Conservation (phyloP, 30 jellyfish, hydroid and myxozoan genomes). For the Morbakka virulenta region DNA sequence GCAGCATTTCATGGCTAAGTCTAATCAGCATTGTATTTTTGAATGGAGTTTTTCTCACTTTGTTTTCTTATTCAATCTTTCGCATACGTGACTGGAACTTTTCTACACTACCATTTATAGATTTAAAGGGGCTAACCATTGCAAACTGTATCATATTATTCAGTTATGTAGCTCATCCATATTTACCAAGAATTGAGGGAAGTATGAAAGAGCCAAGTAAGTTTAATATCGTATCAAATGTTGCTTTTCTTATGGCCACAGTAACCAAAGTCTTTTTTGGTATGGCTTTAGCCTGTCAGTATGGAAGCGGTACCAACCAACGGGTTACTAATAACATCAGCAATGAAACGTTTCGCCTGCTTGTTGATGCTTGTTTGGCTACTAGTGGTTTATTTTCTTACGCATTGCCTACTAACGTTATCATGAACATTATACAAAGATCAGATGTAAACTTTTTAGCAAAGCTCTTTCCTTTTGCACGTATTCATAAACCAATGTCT, state of each 20-base stretch:
- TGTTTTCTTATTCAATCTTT: conserved; percentile 35
- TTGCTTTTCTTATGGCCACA: conserved; percentile 70
- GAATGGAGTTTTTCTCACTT: conserved; percentile 39
- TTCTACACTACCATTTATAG: conserved; percentile 39
- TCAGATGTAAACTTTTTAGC: conserved; percentile 50
- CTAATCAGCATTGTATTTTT: conserved; percentile 55
- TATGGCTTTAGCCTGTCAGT: conserved; percentile 56
- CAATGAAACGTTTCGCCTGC: conserved; percentile 6
- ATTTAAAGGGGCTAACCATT: conserved; percentile 55
- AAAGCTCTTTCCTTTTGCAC: conserved; percentile 32
- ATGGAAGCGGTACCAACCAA: conserved; percentile 66
- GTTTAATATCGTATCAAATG: conserved; percentile 50
- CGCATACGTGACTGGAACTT: conserved; percentile 44
- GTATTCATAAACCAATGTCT: conserved; percentile 33
- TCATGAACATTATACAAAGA: conserved; percentile 54
- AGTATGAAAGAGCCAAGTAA: conserved; percentile 63
- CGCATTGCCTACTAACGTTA: conserved; percentile 80
- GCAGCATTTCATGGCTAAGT: conserved; percentile 79
- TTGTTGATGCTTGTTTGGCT: conserved; percentile 61
- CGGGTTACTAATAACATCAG: conserved; percentile 54
- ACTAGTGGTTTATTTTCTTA: conserved; percentile 63
- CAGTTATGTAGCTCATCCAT: conserved; percentile 87
- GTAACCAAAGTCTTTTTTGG: conserved; percentile 71
- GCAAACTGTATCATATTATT: conserved; percentile 71
- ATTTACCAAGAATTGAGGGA: conserved; percentile 72